These are phyloP conservation scores for Macquaria australasica DNA, from an alignment of 2,113 vertebrate genomes.

Conservation along the genomic window DNA sequence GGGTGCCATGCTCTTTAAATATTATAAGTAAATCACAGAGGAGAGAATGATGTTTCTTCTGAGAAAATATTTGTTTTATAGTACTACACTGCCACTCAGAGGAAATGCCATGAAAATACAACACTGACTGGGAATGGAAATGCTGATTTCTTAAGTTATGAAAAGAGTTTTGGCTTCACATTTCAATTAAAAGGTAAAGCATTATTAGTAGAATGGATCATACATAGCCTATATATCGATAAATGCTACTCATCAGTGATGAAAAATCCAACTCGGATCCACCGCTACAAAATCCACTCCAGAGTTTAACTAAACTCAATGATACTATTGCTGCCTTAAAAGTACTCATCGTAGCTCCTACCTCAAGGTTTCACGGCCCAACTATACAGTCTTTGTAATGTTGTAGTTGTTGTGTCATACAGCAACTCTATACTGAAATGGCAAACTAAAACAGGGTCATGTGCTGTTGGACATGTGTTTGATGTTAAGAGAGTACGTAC, in stretches of 20 bases:
- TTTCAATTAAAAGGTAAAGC: neutral
- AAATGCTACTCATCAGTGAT: neutral
- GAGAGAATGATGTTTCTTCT: neutral
- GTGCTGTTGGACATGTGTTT: neutral
- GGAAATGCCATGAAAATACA: conserved; percentile 27
- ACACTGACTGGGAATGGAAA: neutral
- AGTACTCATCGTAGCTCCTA: neutral
- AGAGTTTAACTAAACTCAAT: neutral
- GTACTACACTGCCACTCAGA: conserved; percentile 51
- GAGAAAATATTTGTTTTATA: neutral
- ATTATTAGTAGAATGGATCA: neutral
- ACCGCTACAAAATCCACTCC: conserved; percentile 19
- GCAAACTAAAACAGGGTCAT: neutral
- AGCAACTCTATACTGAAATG: too few relatives aligned
- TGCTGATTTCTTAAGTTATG: too few relatives aligned
- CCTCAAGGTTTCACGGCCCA: too few relatives aligned
- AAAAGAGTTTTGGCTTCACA: neutral
- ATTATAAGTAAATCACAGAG: neutral
- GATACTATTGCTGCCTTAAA: neutral
- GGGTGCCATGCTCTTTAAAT: neutral
- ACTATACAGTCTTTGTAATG: neutral
- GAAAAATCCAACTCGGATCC: neutral
- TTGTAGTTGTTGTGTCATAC: too few relatives aligned
- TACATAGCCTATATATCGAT: neutral
- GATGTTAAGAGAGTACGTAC: neutral